A percentile compares a stretch with the other conserved stretches of the same genome.
Evolutionary conservation across 2,113 vertebrate species (phyloP).

Genomic region (Aix galericulata): DNA sequence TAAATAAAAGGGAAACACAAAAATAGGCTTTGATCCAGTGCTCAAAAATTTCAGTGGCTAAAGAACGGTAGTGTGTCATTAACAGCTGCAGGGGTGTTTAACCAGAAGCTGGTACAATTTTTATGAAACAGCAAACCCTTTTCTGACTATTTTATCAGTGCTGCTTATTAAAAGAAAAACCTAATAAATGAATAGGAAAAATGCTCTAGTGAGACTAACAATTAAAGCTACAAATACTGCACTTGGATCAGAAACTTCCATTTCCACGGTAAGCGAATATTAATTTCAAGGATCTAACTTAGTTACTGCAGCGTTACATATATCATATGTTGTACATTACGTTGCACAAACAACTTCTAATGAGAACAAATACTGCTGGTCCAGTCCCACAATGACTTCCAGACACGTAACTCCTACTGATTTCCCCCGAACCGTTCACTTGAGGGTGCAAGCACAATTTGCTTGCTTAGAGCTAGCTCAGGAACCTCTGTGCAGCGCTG

Average conservation of each 20-base stretch:
- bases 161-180: background rate
- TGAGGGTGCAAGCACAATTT: background rate
- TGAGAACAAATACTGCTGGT: background rate
- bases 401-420: background rate
- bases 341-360: background rate
- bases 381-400: background rate
- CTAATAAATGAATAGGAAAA: background rate
- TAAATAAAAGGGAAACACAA: background rate
- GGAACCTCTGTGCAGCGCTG: background rate
- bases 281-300: background rate
- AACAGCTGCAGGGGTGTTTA: background rate
- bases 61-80: background rate
- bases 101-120: background rate
- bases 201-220: background rate
- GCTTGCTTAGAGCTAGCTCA: background rate
- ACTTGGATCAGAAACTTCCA: background rate
- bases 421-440: background rate
- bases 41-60: background rate
- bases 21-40: background rate
- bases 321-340: background rate
- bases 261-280: background rate
- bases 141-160: background rate
- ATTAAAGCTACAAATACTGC: background rate
- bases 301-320: background rate
- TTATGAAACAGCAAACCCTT: background rate